Evolutionary conservation across 1,140 invertebrate genomes (phyloP).

Genomic region (Penaeus indicus): DNA sequence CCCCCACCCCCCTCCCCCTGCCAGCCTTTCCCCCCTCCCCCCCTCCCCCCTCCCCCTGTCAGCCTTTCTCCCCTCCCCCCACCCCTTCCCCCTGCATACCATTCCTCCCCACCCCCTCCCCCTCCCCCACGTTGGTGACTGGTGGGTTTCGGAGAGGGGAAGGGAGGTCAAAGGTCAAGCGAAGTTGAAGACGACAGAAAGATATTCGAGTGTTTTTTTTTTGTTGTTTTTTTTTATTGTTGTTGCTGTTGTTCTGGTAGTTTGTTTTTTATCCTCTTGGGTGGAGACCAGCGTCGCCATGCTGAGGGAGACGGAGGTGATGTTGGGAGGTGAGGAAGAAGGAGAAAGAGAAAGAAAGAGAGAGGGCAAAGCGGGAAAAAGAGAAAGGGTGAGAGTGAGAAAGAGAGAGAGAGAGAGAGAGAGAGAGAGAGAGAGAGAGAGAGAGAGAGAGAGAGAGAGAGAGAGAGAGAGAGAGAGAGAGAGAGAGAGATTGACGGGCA

Average conservation of each 20-base stretch:
- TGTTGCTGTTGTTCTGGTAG: no score
- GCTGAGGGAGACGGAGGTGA: background rate
- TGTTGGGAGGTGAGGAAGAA: background rate
- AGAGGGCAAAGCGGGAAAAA: background rate
- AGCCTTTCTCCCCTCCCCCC: background rate
- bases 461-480: no score
- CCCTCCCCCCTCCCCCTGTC: background rate
- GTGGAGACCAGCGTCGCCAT: background rate
- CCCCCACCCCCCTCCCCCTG: background rate
- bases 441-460: no score
- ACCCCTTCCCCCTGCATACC: background rate
- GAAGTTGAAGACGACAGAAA: background rate
- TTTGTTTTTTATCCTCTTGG: no score
- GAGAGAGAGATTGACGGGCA: no score
- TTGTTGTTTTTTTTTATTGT: background rate
- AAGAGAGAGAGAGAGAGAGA: background rate
- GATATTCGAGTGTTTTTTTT: background rate
- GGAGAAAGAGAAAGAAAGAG: background rate
- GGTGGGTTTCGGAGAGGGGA: no score
- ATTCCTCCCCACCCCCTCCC: background rate
- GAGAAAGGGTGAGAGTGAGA: background rate
- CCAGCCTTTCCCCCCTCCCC: background rate
- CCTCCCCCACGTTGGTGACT: conserved; percentile 9
- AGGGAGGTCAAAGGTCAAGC: background rate
- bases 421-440: background rate